phyloP scores from a whole-genome alignment of 2,888 invertebrate species.

The Steinernema carpocapsae region DNA sequence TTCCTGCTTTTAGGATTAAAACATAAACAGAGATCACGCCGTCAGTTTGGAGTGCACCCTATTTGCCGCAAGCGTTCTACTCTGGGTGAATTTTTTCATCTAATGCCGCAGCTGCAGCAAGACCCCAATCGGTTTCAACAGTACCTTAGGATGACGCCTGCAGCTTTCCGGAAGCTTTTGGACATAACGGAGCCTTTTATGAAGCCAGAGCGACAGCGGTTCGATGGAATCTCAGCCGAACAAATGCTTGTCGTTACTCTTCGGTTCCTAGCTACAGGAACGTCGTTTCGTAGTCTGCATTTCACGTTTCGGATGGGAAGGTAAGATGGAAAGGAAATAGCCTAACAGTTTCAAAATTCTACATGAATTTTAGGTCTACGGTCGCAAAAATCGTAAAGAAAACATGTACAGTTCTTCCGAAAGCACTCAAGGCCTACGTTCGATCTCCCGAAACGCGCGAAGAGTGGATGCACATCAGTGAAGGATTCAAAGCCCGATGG shows the following conservation, averaged over 20 bases:
- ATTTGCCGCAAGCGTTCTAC: neutral
- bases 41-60: neutral
- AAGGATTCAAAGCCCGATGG: neutral
- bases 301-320: neutral
- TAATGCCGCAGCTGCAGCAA: neutral
- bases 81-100: neutral
- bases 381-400: neutral
- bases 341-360: neutral
- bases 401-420: neutral
- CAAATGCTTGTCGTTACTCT: neutral
- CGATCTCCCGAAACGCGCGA: neutral
- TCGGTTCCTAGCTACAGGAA: neutral
- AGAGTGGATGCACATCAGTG: neutral
- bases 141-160: neutral
- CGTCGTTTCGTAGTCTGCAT: neutral
- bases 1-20: neutral
- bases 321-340: neutral
- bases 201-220: neutral
- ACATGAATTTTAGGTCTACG: neutral
- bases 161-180: neutral
- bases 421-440: neutral
- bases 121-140: neutral
- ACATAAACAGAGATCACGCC: neutral
- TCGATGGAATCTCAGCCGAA: neutral
- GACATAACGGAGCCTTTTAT: neutral